Base-by-base conservation (phyloP, 1,140 invertebrate species). In the Conus betulinus region DNA sequence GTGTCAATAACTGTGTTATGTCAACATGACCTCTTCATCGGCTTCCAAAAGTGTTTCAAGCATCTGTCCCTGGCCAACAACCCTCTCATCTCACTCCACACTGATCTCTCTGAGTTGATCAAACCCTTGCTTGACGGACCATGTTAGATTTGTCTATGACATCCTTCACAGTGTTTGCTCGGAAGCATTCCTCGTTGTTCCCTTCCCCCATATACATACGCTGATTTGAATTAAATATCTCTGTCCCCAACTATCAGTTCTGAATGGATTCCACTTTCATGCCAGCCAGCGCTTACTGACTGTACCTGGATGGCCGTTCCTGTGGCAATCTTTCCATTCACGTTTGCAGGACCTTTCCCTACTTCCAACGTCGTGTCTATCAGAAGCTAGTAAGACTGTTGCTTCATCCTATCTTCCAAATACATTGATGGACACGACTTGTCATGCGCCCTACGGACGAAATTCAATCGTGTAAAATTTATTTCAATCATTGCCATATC, bases 381-480 rank as follows among this genome's bases (percentile, higher is more conserved):
- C 90, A 1, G n/a, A 90, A 87, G 81, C 6, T 91, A n/a, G n/a
- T 67, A 86, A 67, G 25, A n/a, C 53, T 92, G 23, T n/a, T 92
- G 91, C 85, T n/a, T 87, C 52, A 39, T 20, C 83, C 76, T 15
- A 83, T 88, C 60, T 63, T 1, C 84, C 87, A 5, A 53, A 84
- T 20, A 55, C 39, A 20, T 71, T 84, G 8, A 51, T 60, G 23
- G 17, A 15, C 3, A 13, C 55, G 13, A 53, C 60, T 13, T 88
- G 87, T n/a, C 63, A 85, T 27, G 82, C 87, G n/a, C 15, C 81
- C 81, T 0, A 57, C 25, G 39, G 39, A 88, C 52, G 81, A 88
- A 76, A 84, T 92, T 39, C 90, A 91, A 17, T 92, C 91, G 5
- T 92, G 91, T 85, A 78, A 63, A 51, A 92, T 57, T 60, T 92